A percentile compares a stretch with the other conserved stretches of the same genome.
phyloP scores from a whole-genome alignment of 2,888 invertebrate genomes.

The Lumbricus terrestris region DNA sequence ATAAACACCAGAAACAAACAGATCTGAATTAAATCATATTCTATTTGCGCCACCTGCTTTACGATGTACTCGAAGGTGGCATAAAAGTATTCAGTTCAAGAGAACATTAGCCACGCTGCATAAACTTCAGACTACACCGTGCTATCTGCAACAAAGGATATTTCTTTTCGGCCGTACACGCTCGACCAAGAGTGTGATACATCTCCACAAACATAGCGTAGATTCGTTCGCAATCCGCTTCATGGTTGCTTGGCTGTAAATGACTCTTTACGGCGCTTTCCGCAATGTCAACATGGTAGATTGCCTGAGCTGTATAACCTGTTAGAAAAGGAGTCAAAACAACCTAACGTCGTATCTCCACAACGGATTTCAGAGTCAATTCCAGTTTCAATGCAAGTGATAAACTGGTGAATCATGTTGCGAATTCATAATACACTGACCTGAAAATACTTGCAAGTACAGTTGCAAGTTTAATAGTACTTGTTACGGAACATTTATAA shows the following conservation, averaged over 20 bases:
- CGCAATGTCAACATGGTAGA: conserved; percentile 52
- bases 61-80: no score
- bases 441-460: no score
- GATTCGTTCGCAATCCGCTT: conserved; percentile 48
- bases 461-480: no score
- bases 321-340: conserved; percentile 6
- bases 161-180: conserved; percentile 49
- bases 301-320: conserved; percentile 53
- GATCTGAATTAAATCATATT: no score
- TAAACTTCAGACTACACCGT: not conserved
- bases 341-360: no score
- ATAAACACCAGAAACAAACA: no score
- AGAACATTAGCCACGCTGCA: no score
- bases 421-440: no score
- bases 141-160: conserved; percentile 41
- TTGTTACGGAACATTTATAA: no score
- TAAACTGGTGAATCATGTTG: not conserved
- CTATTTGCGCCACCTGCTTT: no score
- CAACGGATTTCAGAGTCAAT: not conserved
- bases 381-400: not conserved
- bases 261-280: conserved; percentile 48
- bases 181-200: conserved; percentile 49
- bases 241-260: conserved; percentile 45
- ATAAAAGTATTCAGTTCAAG: not conserved
- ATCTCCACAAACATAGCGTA: conserved; percentile 48